phyloP scores from a whole-genome alignment of 2,888 invertebrate genomes.

The Tetropium fuscum region DNA sequence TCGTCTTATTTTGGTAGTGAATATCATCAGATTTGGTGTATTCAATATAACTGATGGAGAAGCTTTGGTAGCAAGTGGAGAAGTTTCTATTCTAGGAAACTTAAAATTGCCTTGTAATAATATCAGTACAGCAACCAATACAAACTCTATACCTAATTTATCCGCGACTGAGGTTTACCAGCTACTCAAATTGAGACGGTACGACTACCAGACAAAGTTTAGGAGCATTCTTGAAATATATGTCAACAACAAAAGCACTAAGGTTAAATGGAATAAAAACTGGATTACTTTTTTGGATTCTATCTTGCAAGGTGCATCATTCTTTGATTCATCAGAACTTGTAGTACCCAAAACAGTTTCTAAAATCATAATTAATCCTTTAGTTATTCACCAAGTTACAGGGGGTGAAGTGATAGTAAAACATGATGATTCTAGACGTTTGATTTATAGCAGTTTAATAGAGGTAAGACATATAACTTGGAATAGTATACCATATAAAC shows the following conservation, averaged over 20 bases:
- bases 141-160: too few species aligned
- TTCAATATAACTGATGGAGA: conserved; percentile 18
- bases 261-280: conserved; percentile 70
- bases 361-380: conserved; percentile 5
- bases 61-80: conserved; percentile 13
- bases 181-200: conserved; percentile 68
- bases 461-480: conserved; percentile 1
- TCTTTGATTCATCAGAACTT: conserved; percentile 48
- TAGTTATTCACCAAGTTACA: background rate
- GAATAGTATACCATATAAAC: background rate
- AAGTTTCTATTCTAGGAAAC: background rate
- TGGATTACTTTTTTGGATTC: conserved; percentile 79
- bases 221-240: conserved; percentile 66
- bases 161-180: conserved; percentile 61
- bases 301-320: conserved; percentile 73
- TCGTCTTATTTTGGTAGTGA: conserved; percentile 6
- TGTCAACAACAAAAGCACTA: conserved; percentile 59
- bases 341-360: background rate
- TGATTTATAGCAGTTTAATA: background rate
- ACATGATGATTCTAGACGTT: background rate
- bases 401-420: background rate
- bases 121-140: too few species aligned
- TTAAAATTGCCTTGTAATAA: too few species aligned
- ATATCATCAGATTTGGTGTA: conserved; percentile 11
- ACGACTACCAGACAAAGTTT: conserved; percentile 68